Evolutionary conservation across 2,888 invertebrate genomes (phyloP).

Genomic region (Alloscopus bannaensis): DNA sequence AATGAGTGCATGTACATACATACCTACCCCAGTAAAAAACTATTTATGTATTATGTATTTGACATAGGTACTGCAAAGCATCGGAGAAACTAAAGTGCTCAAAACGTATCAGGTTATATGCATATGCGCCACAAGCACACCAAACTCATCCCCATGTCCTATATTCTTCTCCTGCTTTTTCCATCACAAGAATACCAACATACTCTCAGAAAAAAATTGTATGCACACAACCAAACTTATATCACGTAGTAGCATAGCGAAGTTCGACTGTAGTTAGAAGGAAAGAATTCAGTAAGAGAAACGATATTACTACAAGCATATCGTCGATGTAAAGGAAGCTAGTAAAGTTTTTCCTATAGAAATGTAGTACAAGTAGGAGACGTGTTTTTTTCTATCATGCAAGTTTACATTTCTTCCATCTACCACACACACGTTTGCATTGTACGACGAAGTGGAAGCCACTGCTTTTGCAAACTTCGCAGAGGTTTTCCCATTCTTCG

Average conservation of each 20-base stretch:
- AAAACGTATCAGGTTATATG: not conserved
- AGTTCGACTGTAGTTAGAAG: not conserved
- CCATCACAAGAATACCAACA: not conserved
- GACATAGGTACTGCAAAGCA: slow-evolving; percentile 37
- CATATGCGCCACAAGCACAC: slow-evolving; percentile 11
- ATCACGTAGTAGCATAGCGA: slow-evolving; percentile 10
- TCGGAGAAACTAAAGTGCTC: not conserved
- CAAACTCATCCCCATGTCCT: slow-evolving; percentile 13
- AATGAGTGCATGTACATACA: slow-evolving; percentile 45
- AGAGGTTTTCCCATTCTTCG: not conserved
- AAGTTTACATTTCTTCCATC: slow-evolving; percentile 21
- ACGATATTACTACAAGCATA: no score
- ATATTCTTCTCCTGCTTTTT: no score
- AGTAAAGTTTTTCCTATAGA: slow-evolving; percentile 30
- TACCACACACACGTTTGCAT: slow-evolving; percentile 10
- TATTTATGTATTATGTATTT: slow-evolving; percentile 9
- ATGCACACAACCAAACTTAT: slow-evolving; percentile 17
- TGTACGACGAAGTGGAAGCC: no score
- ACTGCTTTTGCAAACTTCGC: slow-evolving; percentile 4
- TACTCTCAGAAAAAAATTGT: slow-evolving; percentile 10
- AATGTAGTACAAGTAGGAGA: slow-evolving; percentile 21
- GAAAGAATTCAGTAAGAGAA: slow-evolving; percentile 51
- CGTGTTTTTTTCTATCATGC: slow-evolving; percentile 23
- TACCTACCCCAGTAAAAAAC: not conserved
- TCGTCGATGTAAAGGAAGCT: slow-evolving; percentile 28